Evolutionary conservation across 1,140 invertebrate species (phyloP), one percentile per base, ranked within the genome.

Genomic region (Drosophila melanica): DNA sequence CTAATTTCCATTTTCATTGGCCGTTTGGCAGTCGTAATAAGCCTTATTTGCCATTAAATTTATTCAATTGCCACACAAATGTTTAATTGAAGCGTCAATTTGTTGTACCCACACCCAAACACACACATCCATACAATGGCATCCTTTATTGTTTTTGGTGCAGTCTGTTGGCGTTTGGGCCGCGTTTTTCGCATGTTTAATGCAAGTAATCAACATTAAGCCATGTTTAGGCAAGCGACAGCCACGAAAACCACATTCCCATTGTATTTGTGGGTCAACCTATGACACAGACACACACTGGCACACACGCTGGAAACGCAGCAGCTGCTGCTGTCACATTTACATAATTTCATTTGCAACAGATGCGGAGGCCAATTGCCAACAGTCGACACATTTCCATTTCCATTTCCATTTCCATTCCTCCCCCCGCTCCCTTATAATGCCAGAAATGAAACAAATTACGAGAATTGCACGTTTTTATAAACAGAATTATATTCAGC

Each of bases 321-420:
- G 60, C 65, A 62, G 62, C 73, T 64, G 70, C 37, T 47, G 65
- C 66, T 79, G 82, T 77, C 82, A 82, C 82, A 87, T 89, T 87
- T 89, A 89, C 82, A 87, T 87, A 87, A 87, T 87, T 82, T 82
- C 76, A 89, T 89, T 87, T 79, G 82, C 84, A 87, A 76, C 82
- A 82, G 62, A 76, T 75, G 79, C 79, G 45, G 16, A 60, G 70
- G 16, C 64, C 70, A 68, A 68, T 68, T 73, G 41, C 55, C 57
- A 74, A 47, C 55, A 73, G 65, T 55, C 64, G 48, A 48, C 55
- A 54, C 55, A 47, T 67, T 59, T 27, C 27, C 54, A 60, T 37
- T 12, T n/a, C 23, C 35, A 50, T 44, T 59, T 27, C 27, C 54
- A 60, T 37, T 12, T n/a, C 23, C 35, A 50, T 44, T n/a, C n/a